phyloP scores from a whole-genome alignment of 2,888 invertebrate genomes.

The Napeogenes sylphis region DNA sequence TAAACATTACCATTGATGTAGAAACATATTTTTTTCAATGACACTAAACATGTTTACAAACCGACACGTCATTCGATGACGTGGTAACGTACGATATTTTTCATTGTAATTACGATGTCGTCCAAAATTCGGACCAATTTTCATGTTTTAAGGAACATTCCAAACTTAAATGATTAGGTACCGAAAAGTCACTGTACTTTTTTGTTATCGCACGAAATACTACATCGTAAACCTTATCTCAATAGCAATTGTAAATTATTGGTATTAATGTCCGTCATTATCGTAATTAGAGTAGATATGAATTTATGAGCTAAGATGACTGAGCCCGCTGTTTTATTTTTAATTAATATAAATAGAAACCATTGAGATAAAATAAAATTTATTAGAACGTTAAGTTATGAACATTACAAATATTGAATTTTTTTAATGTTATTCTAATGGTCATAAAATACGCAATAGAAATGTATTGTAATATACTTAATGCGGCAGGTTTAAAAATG shows the following conservation, averaged over 20 bases:
- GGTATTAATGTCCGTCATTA: slow-evolving; percentile 10
- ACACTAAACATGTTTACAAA: slow-evolving; percentile 8
- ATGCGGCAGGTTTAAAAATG: background rate
- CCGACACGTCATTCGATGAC: slow-evolving; percentile 56
- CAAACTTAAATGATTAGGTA: background rate
- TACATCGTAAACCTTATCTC: slow-evolving; percentile 24
- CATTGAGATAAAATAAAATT: background rate
- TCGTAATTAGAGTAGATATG: slow-evolving; percentile 8
- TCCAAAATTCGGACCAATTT: slow-evolving; percentile 9
- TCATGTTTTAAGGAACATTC: slow-evolving; percentile 15
- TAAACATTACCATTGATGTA: background rate
- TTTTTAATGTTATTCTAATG: too few relatives aligned
- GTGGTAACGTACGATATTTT: slow-evolving; percentile 62
- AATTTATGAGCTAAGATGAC: slow-evolving; percentile 2
- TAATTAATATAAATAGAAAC: background rate
- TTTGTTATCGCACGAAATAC: slow-evolving; percentile 19
- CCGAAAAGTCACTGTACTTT: slow-evolving; percentile 9
- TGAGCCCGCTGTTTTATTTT: background rate
- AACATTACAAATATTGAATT: too few relatives aligned
- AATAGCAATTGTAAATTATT: slow-evolving; percentile 22
- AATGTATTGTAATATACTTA: background rate
- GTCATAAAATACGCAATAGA: too few relatives aligned
- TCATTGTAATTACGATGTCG: slow-evolving; percentile 14
- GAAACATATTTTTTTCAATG: background rate
- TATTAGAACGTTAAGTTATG: too few relatives aligned